Conservation (phyloP, 2,888 invertebrate genomes). For the Nemoura dubitans region DNA sequence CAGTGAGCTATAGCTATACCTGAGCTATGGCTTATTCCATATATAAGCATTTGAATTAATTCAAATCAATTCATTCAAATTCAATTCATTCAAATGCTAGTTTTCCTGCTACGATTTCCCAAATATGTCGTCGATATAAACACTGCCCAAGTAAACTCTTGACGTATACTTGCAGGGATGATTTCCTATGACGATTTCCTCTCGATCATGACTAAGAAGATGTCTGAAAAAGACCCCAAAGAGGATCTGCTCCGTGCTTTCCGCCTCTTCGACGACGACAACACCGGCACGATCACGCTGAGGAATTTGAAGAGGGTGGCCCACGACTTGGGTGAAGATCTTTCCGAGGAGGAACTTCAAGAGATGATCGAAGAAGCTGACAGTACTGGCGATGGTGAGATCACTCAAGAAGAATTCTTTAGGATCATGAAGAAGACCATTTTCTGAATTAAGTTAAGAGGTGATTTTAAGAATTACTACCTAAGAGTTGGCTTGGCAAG, state of each 20-base stretch:
- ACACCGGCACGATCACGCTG: conserved; percentile 88
- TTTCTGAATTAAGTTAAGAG: conserved; percentile 74
- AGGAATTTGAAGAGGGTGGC: conserved; percentile 94
- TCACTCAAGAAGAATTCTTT: conserved; percentile 93
- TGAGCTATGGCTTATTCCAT: no score
- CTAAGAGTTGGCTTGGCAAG: no score
- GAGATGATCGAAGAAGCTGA: conserved; percentile 99
- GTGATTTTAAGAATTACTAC: no score
- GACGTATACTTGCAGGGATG: conserved; percentile 56
- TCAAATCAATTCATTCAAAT: no score
- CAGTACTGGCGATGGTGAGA: conserved; percentile 92
- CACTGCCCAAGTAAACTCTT: no score
- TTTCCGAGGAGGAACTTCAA: conserved; percentile 91
- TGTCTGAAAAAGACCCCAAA: conserved; percentile 94
- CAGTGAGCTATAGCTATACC: no score
- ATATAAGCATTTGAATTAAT: no score
- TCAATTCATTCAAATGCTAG: no score
- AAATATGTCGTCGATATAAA: no score
- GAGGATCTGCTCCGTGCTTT: conserved; percentile 98
- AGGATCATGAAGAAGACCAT: conserved; percentile 98
- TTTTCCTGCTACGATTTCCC: no score
- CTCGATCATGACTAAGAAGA: conserved; percentile 87
- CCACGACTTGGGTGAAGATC: conserved; percentile 90
- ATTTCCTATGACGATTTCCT: conserved; percentile 90
- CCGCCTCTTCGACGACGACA: conserved; percentile 94